Percentiles rank a stretch among this genome's conserved stretches.
Conservation (phyloP, 2,113 vertebrate species). For the Acinonyx jubatus region DNA sequence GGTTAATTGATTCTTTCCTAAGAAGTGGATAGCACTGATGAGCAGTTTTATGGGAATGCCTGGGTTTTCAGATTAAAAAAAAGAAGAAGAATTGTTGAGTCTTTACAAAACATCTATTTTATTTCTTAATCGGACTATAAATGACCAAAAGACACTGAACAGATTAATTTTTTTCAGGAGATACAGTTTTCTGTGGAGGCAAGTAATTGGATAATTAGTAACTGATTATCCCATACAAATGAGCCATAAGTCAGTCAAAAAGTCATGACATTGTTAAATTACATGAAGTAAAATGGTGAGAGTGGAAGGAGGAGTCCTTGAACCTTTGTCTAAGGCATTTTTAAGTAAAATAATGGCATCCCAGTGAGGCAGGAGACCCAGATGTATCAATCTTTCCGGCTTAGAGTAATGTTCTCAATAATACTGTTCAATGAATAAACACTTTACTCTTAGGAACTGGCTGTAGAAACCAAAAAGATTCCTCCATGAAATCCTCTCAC, state of each 20-base stretch:
- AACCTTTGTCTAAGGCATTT: background rate
- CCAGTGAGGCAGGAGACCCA: background rate
- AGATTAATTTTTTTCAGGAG: background rate
- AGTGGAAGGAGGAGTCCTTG: background rate
- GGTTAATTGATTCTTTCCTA: background rate
- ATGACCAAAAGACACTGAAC: background rate
- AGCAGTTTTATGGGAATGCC: background rate
- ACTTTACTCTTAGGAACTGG: background rate
- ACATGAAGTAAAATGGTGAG: background rate
- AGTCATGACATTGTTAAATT: background rate
- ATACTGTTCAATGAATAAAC: constrained; percentile 38
- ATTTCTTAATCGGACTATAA: constrained; percentile 31
- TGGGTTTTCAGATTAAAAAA: constrained; percentile 29
- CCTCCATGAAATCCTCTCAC: background rate
- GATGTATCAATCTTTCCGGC: constrained; percentile 16
- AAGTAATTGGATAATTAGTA: background rate
- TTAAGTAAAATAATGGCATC: background rate
- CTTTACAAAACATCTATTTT: background rate
- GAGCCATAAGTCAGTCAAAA: background rate
- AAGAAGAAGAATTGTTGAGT: background rate
- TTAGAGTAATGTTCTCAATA: constrained; percentile 36
- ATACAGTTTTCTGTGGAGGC: background rate
- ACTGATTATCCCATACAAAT: background rate
- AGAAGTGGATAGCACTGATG: background rate
- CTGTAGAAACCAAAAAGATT: background rate